Evolutionary conservation across 1,140 invertebrate species (phyloP).

Genomic region (Pinna nobilis): DNA sequence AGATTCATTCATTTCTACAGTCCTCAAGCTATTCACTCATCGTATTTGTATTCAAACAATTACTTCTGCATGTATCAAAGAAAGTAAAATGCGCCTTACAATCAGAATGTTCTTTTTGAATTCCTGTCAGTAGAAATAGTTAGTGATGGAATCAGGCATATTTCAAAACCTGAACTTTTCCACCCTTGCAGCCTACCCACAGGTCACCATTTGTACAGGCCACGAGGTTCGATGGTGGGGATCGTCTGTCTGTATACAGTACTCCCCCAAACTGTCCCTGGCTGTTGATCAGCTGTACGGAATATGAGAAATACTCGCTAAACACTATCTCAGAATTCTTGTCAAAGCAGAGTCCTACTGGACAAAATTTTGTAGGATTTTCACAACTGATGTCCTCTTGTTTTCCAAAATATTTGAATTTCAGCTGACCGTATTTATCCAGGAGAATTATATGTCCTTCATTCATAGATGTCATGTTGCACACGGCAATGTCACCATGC

Average conservation of each 20-base stretch:
- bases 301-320: constrained; percentile 9
- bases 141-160: neutral
- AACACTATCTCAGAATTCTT: constrained; percentile 9
- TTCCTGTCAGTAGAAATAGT: too few relatives aligned
- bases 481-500: constrained; percentile 18
- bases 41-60: too few relatives aligned
- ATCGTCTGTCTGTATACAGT: constrained; percentile 10
- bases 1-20: too few relatives aligned
- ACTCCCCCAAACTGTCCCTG: neutral
- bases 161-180: constrained; percentile 18
- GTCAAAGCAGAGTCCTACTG: constrained; percentile 22
- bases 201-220: constrained; percentile 6
- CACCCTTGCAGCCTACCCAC: constrained; percentile 1
- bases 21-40: too few relatives aligned
- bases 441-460: constrained; percentile 12
- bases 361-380: constrained; percentile 1
- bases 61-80: too few relatives aligned
- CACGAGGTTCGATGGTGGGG: constrained; percentile 10
- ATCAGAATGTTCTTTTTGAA: too few relatives aligned
- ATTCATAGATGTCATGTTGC: constrained; percentile 15
- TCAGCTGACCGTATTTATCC: constrained; percentile 13
- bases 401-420: neutral
- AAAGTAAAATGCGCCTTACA: too few relatives aligned
- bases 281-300: constrained; percentile 8
- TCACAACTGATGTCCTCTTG: neutral